A percentile compares a stretch with the other conserved stretches of the same genome.
Conservation (phyloP, 2,113 vertebrate species). For the Poecilia latipinna region DNA sequence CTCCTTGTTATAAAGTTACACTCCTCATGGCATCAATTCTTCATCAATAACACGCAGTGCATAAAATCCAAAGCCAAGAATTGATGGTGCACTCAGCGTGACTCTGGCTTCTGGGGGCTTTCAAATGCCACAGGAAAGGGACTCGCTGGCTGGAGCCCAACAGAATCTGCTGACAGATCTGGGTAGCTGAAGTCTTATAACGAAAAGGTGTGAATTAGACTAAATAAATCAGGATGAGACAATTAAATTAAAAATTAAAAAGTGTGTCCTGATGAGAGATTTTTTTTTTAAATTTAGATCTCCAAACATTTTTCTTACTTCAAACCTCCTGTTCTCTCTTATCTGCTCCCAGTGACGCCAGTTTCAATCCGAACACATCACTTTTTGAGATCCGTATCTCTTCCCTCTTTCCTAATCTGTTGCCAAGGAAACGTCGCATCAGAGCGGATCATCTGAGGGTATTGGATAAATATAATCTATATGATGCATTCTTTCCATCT, state of each 20-base stretch:
- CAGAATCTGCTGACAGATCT: background rate
- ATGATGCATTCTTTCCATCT: slow-evolving; percentile 1
- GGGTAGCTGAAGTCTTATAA: background rate
- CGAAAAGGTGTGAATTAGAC: background rate
- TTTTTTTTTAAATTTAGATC: background rate
- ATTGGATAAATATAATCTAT: slow-evolving; percentile 13
- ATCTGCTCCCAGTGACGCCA: background rate
- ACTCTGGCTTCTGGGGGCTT: background rate
- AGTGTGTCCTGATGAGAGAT: background rate
- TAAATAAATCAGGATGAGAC: background rate
- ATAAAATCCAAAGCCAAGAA: background rate
- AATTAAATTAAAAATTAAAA: too few relatives aligned
- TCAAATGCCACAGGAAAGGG: slow-evolving; percentile 6
- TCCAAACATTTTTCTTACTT: background rate
- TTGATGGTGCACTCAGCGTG: background rate
- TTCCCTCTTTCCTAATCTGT: slow-evolving; percentile 8
- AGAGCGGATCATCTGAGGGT: slow-evolving; percentile 7
- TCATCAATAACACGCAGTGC: slow-evolving; percentile 10
- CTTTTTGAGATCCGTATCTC: background rate
- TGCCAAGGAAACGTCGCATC: slow-evolving; percentile 9
- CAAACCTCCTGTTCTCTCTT: background rate
- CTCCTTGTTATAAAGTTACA: background rate
- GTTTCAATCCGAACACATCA: background rate
- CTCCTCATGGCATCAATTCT: slow-evolving; percentile 6
- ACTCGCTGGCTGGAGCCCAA: background rate